phyloP scores from a whole-genome alignment of 2,888 invertebrate species.

The Polyommatus iphigenia region DNA sequence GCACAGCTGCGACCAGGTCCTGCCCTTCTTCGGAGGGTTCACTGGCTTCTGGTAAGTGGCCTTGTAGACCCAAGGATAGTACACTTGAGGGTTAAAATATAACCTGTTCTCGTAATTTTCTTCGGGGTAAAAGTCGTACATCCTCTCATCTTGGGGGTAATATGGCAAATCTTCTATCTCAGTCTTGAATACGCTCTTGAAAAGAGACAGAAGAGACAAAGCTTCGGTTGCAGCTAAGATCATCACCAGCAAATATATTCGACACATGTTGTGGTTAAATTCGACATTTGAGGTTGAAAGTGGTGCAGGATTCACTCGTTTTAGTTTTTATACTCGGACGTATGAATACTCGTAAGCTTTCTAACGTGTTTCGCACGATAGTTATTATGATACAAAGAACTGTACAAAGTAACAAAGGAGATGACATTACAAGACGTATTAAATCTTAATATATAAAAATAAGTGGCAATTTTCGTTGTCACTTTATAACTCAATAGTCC shows the following conservation, averaged over 20 bases:
- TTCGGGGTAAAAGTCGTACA: background rate
- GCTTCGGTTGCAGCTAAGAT: background rate
- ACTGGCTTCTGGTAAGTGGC: background rate
- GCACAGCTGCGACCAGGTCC: conserved; percentile 17
- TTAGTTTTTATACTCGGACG: background rate
- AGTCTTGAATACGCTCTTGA: background rate
- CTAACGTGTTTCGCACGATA: conserved; percentile 9
- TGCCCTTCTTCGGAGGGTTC: background rate
- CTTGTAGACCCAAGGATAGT: background rate
- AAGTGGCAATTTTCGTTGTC: no score
- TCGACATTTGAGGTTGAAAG: background rate
- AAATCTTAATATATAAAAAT: no score
- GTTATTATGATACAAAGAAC: background rate
- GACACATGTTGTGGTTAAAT: background rate
- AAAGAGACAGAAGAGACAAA: background rate
- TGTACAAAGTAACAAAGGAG: background rate
- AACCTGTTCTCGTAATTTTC: background rate
- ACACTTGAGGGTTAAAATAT: background rate
- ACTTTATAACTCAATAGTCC: no score
- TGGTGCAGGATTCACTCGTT: background rate
- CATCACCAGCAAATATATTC: background rate
- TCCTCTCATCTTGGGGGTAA: background rate
- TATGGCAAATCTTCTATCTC: background rate
- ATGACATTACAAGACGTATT: background rate
- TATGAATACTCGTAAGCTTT: conserved; percentile 2